phyloP scores from a whole-genome alignment of 2,113 vertebrate genomes.

The Osmerus mordax region DNA sequence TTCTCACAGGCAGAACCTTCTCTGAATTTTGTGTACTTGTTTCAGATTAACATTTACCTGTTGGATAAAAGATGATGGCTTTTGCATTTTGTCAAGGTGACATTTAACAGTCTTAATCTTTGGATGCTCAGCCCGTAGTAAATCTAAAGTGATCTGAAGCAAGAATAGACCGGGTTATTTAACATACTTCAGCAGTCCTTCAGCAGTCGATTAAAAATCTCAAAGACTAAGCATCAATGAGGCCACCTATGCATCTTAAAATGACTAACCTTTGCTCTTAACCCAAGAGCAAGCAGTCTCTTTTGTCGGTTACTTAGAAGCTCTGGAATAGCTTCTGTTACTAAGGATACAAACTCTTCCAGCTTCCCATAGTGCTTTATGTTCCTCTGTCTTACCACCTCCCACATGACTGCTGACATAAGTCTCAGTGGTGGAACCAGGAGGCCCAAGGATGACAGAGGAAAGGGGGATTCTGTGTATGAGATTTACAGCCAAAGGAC shows the following conservation, averaged over 20 bases:
- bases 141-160: too few species aligned
- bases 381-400: slow-evolving; percentile 52
- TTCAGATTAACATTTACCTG: too few species aligned
- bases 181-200: background rate
- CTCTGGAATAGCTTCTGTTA: slow-evolving; percentile 67
- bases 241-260: background rate
- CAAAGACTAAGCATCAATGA: background rate
- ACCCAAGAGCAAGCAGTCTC: slow-evolving; percentile 70
- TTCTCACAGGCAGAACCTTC: too few species aligned
- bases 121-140: too few species aligned
- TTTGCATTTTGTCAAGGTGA: too few species aligned
- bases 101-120: too few species aligned
- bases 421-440: slow-evolving; percentile 64
- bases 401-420: slow-evolving; percentile 71
- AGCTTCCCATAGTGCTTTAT: slow-evolving; percentile 68
- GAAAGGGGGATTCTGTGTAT: slow-evolving; percentile 40
- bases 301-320: slow-evolving; percentile 69
- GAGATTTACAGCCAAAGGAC: too few species aligned
- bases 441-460: slow-evolving; percentile 54
- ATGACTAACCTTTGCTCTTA: slow-evolving; percentile 72
- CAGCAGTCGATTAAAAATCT: background rate
- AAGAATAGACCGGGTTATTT: background rate
- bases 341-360: slow-evolving; percentile 68
- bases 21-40: too few species aligned
- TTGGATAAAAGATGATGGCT: too few species aligned